Conservation (phyloP, 2,888 invertebrate genomes). For the Uloborus plumipes region DNA sequence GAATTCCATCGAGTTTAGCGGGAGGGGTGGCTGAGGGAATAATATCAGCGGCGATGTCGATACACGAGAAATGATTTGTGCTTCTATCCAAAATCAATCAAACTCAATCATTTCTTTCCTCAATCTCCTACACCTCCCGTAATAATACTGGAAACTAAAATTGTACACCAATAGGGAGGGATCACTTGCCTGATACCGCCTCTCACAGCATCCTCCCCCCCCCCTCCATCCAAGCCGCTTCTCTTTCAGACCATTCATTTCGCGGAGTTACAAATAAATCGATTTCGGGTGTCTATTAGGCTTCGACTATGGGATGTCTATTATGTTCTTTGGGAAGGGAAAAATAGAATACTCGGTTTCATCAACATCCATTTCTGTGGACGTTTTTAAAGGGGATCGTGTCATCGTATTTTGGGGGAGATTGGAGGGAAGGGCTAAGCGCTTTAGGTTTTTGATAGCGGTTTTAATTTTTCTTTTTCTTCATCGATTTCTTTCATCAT, state of each 20-base stretch:
- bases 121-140: constrained; percentile 4
- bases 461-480: too few relatives aligned
- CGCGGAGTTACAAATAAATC: constrained; percentile 44
- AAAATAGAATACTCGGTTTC: constrained; percentile 37
- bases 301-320: constrained; percentile 29
- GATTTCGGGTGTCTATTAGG: constrained; percentile 49
- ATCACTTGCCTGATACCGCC: constrained; percentile 18
- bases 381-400: too few relatives aligned
- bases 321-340: constrained; percentile 25
- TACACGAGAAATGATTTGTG: constrained; percentile 50
- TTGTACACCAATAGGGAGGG: constrained; percentile 27
- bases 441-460: too few relatives aligned
- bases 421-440: too few relatives aligned
- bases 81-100: constrained; percentile 56
- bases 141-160: constrained; percentile 48
- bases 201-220: neutral
- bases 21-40: too few relatives aligned
- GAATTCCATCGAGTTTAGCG: too few relatives aligned
- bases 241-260: constrained; percentile 47
- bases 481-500: too few relatives aligned
- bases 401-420: too few relatives aligned
- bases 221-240: constrained; percentile 13
- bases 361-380: neutral
- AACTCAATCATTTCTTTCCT: constrained; percentile 44
- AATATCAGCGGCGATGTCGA: constrained; percentile 4